Evolutionary conservation across 1,140 invertebrate genomes (phyloP).

Genomic region (Hypothenemus hampei): DNA sequence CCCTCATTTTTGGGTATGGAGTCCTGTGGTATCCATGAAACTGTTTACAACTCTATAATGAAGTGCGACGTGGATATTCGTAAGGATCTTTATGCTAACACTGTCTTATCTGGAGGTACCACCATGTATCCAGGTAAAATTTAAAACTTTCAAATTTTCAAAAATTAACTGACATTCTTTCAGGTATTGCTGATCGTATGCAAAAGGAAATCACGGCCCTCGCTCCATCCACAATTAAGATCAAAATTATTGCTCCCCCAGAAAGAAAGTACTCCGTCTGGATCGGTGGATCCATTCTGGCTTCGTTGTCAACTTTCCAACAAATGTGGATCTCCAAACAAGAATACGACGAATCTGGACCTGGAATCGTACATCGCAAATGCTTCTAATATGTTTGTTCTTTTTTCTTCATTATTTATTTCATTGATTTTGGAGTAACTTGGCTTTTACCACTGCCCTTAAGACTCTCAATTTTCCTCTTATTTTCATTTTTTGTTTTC

Average conservation of each 20-base stretch:
- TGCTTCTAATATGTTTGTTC: no score
- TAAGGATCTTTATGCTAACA: slow-evolving; percentile 94
- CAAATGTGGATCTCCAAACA: slow-evolving; percentile 96
- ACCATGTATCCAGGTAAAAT: slow-evolving; percentile 83
- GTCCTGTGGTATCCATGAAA: slow-evolving; percentile 91
- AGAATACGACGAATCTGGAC: slow-evolving; percentile 92
- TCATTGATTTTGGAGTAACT: no score
- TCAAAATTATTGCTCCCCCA: slow-evolving; percentile 90
- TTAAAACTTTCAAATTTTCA: not conserved
- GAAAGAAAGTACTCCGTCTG: slow-evolving; percentile 89
- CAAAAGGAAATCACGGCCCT: slow-evolving; percentile 84
- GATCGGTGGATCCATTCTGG: slow-evolving; percentile 84
- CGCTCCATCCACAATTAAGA: slow-evolving; percentile 86
- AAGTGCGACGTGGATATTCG: slow-evolving; percentile 93
- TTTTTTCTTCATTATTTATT: not conserved
- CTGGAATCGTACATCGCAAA: slow-evolving; percentile 91
- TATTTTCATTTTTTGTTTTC: no score
- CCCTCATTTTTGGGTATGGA: slow-evolving; percentile 94
- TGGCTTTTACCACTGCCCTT: no score
- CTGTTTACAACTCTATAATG: slow-evolving; percentile 96
- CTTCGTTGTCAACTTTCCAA: slow-evolving; percentile 84
- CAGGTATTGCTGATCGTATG: slow-evolving; percentile 65
- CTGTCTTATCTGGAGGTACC: slow-evolving; percentile 92
- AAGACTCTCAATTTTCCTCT: no score
- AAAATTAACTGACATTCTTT: not conserved